These are phyloP conservation scores for Ramphastos sulfuratus DNA, from an alignment of 2,113 vertebrate genomes.

Conservation along the genomic window DNA sequence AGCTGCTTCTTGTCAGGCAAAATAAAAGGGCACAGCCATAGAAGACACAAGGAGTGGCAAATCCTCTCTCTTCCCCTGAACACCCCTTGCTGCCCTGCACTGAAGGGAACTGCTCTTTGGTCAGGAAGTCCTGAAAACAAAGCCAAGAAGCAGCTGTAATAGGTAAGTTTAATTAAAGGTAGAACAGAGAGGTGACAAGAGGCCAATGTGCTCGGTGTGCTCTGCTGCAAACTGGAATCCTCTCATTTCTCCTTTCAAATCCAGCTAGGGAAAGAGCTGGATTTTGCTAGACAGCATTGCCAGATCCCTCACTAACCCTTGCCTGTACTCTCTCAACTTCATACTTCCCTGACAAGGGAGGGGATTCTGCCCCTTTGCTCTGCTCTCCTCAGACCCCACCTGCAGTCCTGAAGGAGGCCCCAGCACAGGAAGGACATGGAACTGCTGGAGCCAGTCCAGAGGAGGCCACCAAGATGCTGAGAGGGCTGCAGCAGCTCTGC, in stretches of 20 bases:
- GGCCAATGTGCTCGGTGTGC: not conserved
- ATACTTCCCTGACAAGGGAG: not conserved
- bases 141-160: not conserved
- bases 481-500: no score
- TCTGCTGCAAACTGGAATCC: not conserved
- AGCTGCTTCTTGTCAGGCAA: not conserved
- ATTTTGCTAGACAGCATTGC: not conserved
- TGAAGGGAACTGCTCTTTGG: not conserved
- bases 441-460: no score
- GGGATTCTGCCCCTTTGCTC: no score
- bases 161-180: not conserved
- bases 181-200: not conserved
- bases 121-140: not conserved
- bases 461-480: no score
- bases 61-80: not conserved
- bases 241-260: not conserved
- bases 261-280: not conserved
- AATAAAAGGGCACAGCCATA: not conserved
- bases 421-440: no score
- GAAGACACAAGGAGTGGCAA: not conserved
- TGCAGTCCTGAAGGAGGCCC: no score
- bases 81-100: not conserved
- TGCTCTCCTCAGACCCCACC: no score
- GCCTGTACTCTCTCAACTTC: not conserved
- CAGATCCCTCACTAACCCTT: not conserved